These are phyloP conservation scores for Paragorgia papillata DNA, from an alignment of 92 coral and sea anemone genomes.

Conservation along the genomic window DNA sequence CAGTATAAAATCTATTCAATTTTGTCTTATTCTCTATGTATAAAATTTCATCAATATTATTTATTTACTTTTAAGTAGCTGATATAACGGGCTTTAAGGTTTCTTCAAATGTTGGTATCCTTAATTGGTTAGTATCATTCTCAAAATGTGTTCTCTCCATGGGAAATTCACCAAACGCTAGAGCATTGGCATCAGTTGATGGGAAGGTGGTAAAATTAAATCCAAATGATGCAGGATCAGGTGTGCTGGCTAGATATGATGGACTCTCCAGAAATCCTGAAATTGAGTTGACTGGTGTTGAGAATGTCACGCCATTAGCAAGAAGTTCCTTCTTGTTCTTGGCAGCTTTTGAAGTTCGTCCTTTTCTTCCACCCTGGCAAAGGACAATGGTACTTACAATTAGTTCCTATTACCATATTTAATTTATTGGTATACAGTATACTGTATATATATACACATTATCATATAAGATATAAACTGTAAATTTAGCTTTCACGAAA, in stretches of 20 bases:
- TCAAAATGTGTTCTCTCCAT: conserved; percentile 79
- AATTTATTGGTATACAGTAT: too few species aligned
- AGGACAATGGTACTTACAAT: too few species aligned
- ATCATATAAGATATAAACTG: too few species aligned
- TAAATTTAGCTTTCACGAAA: too few species aligned
- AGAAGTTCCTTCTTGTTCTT: conserved; percentile 78
- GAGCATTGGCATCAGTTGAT: conserved; percentile 38
- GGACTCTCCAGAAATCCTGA: conserved; percentile 80
- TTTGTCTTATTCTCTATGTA: neutral
- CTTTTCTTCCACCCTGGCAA: conserved; percentile 50
- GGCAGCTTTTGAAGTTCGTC: conserved; percentile 22
- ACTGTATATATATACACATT: too few species aligned
- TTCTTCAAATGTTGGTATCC: conserved; percentile 95
- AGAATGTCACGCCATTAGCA: conserved; percentile 91
- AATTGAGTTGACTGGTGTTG: conserved; percentile 66
- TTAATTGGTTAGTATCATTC: conserved; percentile 16
- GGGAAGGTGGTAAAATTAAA: conserved; percentile 23
- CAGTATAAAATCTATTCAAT: neutral
- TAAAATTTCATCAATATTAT: neutral
- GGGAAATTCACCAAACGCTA: conserved; percentile 52
- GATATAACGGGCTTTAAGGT: conserved; percentile 86
- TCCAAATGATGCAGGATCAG: conserved; percentile 65
- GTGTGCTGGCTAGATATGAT: conserved; percentile 85
- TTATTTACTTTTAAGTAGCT: conserved; percentile 39
- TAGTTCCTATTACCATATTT: too few species aligned